A percentile compares a stretch with the other conserved stretches of the same genome.
Evolutionary conservation across 2,113 vertebrate genomes (phyloP).

Genomic region (Mastomys coucha): DNA sequence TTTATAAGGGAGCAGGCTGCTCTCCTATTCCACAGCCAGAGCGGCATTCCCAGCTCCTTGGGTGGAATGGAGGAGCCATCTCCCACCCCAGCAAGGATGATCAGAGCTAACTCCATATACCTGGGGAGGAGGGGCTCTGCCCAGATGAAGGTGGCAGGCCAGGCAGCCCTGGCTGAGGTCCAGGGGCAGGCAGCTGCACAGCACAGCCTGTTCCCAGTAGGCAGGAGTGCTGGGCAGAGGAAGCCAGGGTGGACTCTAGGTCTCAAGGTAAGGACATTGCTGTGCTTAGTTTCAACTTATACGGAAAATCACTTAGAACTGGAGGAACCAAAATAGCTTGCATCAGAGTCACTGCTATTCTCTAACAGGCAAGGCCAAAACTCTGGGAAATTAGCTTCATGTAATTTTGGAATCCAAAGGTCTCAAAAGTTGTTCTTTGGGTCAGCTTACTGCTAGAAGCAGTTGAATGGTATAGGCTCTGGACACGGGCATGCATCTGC

Average conservation of each 20-base stretch:
- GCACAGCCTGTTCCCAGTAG: background rate
- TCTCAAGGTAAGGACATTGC: background rate
- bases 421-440: background rate
- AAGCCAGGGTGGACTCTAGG: background rate
- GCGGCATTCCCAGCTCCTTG: background rate
- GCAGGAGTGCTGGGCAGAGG: background rate
- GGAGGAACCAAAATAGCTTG: background rate
- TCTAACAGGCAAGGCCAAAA: slow-evolving; percentile 1
- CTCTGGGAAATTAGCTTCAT: slow-evolving; percentile 37
- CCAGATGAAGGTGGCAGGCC: background rate
- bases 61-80: background rate
- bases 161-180: background rate
- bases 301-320: slow-evolving; percentile 2
- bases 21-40: slow-evolving; percentile 11
- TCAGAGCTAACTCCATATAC: background rate
- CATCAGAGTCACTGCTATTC: background rate
- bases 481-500: background rate
- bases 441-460: background rate
- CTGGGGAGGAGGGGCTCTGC: background rate
- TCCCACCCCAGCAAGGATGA: background rate
- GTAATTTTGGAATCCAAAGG: slow-evolving; percentile 50
- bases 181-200: background rate
- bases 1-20: background rate
- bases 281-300: slow-evolving; percentile 23
- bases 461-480: background rate